Conservation (phyloP, 2,113 vertebrate species). For the Melospiza melodia region DNA sequence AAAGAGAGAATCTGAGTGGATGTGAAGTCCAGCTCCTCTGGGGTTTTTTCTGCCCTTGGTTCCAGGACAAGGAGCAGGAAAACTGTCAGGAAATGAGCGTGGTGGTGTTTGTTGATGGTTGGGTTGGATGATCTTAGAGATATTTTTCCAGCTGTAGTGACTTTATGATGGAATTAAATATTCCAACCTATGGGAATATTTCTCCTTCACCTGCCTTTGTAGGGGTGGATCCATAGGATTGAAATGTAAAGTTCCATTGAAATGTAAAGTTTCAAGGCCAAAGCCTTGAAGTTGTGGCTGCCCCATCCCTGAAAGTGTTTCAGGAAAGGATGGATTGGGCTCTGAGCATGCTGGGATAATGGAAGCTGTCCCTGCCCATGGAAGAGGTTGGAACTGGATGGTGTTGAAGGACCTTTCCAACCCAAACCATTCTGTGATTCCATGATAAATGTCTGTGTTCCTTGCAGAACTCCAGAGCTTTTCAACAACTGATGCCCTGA, state of each 20-base stretch:
- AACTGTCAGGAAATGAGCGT: neutral
- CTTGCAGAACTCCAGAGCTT: neutral
- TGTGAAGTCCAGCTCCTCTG: neutral
- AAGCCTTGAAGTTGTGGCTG: neutral
- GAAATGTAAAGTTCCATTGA: too few relatives aligned
- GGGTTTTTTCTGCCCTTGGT: neutral
- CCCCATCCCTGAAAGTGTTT: too few relatives aligned
- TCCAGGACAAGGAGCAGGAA: neutral
- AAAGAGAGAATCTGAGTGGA: neutral
- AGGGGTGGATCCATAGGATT: too few relatives aligned
- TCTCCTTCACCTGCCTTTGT: neutral
- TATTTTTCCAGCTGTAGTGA: neutral
- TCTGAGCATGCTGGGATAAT: rapidly evolving
- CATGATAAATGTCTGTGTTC: neutral
- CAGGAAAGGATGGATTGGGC: neutral
- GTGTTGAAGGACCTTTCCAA: neutral
- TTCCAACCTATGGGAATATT: neutral
- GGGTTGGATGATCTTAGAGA: neutral
- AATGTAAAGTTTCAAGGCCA: neutral
- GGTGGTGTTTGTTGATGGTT: neutral
- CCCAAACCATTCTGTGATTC: neutral
- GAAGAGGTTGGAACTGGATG: neutral
- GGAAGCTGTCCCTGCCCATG: neutral
- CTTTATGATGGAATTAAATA: neutral
- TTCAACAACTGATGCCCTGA: neutral